Evolutionary conservation across 1,140 invertebrate genomes (phyloP).

Genomic region (Calephelis nemesis): DNA sequence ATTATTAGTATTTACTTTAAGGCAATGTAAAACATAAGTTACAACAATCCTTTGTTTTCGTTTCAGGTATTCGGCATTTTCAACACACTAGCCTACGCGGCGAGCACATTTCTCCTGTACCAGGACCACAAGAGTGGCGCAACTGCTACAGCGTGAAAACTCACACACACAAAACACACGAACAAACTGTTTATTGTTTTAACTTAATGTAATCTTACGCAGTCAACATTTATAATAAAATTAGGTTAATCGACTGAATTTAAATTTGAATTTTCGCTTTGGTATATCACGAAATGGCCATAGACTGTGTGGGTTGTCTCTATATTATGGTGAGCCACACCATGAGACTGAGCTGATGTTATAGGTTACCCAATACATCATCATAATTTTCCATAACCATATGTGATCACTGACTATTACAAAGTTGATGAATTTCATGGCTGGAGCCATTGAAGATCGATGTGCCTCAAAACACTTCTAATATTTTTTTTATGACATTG

Average conservation of each 20-base stretch:
- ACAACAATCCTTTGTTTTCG: slow-evolving; percentile 31
- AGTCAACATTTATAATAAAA: slow-evolving; percentile 9
- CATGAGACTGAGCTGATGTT: slow-evolving; percentile 5
- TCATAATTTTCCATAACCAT: neutral
- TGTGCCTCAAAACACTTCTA: too few species aligned
- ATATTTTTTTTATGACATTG: too few species aligned
- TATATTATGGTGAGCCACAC: slow-evolving; percentile 4
- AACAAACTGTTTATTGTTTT: slow-evolving; percentile 13
- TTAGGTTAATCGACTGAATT: slow-evolving; percentile 11
- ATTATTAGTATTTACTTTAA: too few species aligned
- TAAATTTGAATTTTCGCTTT: slow-evolving; percentile 15
- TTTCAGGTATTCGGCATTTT: slow-evolving; percentile 89
- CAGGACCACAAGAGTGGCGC: slow-evolving; percentile 84
- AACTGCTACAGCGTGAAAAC: slow-evolving; percentile 57
- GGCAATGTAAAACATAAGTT: too few species aligned
- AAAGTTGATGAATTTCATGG: too few species aligned
- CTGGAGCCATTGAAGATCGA: too few species aligned
- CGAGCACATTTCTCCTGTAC: slow-evolving; percentile 87
- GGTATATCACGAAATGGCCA: slow-evolving; percentile 23
- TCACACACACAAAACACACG: slow-evolving; percentile 1
- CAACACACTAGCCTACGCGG: slow-evolving; percentile 88
- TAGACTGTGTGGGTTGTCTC: slow-evolving; percentile 24
- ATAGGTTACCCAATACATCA: neutral
- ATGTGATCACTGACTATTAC: neutral
- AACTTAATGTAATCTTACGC: slow-evolving; percentile 12